Base-by-base conservation (phyloP, 2,888 invertebrate species). In the Drosophila falleni region DNA sequence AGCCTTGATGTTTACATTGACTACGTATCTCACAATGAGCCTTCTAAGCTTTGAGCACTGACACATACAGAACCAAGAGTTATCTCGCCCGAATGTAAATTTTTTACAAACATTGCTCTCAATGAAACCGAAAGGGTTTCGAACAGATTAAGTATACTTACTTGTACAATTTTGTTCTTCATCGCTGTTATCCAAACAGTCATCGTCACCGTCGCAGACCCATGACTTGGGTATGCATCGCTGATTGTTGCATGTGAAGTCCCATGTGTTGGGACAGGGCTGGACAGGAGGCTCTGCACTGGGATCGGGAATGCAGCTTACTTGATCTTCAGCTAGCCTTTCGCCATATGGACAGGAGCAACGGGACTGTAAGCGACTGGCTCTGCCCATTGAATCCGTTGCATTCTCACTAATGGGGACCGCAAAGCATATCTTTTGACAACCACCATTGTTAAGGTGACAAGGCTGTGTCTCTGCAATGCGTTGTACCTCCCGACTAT, bases 301-400 rank as follows among this genome's bases (percentile, higher is more conserved):
- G 0, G 98, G 97, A 92, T 98, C 97, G 0, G 95, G 92, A 4
- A 95, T 93, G 81, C 98, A 98, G 0, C 94, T 94, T 49, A 94
- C 94, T 29, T 94, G 95, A 89, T 97, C 96, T 0, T 94, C 93
- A 1, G 94, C 94, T 59, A 98, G 92, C 74, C 96, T 95, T 93
- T 98, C 97, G 0, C 98, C 98, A 87, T 98, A 97, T 0, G 98
- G 98, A 93, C 99, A 99, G 0, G 97, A 98, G 90, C 99, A 99
- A 74, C 95, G 94, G 0, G 95, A 94, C 1, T 94, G 94, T 50
- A 97, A 90, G 1, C 71, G 87, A 10, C 61, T 66, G 13, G 93
- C 90, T 0, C 62, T 62, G 0, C 72, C 35, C 11, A 93, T 92
- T 93, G 94, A 19, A 93, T 93, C 73, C 6, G 31, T 70, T 9